Percentiles rank a stretch among this genome's conserved stretches.
phyloP scores from a whole-genome alignment of 2,888 invertebrate genomes.

The Netelia fuscicornis region DNA sequence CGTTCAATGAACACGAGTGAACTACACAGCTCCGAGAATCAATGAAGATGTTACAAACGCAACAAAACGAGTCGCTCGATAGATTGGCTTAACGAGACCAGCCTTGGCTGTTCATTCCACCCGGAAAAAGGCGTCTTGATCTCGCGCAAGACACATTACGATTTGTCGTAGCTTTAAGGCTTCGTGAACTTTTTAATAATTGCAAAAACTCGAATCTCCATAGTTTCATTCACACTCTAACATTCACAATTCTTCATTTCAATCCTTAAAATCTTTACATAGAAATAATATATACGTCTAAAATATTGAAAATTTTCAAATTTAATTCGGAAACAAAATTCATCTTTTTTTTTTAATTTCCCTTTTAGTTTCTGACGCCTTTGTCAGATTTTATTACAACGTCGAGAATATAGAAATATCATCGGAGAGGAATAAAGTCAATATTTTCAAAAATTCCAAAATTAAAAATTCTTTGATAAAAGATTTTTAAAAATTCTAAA shows the following conservation, averaged over 20 bases:
- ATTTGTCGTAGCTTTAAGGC: neutral
- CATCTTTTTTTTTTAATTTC: neutral
- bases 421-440: too few relatives aligned
- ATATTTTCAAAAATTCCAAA: neutral
- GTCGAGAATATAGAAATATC: neutral
- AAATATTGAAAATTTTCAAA: neutral
- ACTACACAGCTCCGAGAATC: conserved; percentile 42
- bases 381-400: neutral
- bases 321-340: neutral
- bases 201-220: conserved; percentile 4
- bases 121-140: conserved; percentile 27
- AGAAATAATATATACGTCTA: neutral
- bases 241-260: neutral
- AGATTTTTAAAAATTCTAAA: neutral
- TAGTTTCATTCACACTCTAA: neutral
- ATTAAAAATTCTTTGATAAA: neutral
- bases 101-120: conserved; percentile 73
- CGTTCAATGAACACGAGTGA: neutral
- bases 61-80: conserved; percentile 80
- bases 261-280: neutral
- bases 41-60: conserved; percentile 45
- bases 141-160: neutral
- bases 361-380: neutral
- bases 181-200: conserved; percentile 31
- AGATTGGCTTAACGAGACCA: conserved; percentile 85